Evolutionary conservation across 2,888 invertebrate species (phyloP).

Genomic region (Smittia aterrima): DNA sequence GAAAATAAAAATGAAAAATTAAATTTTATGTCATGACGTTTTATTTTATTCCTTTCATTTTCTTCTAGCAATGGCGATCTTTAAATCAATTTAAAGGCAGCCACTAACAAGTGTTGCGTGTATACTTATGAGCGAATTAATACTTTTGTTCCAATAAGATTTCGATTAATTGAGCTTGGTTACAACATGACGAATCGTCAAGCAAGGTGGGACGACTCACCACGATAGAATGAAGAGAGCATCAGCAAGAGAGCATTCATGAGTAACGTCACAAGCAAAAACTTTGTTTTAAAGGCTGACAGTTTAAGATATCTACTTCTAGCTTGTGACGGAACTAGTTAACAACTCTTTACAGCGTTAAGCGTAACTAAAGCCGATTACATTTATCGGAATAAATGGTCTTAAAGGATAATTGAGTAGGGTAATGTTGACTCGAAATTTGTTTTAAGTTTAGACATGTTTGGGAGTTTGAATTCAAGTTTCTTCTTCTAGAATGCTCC

Average conservation of each 20-base stretch:
- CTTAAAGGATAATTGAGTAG: too few relatives aligned
- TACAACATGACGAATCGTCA: background rate
- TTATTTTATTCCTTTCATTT: conserved; percentile 5
- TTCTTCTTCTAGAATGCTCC: too few relatives aligned
- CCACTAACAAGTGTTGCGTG: background rate
- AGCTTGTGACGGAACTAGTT: too few relatives aligned
- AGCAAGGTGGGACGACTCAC: background rate
- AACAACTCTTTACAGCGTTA: too few relatives aligned
- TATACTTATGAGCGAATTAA: background rate
- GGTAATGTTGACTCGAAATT: too few relatives aligned
- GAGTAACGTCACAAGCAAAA: background rate
- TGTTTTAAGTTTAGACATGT: too few relatives aligned
- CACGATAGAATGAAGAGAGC: background rate
- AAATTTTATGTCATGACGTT: background rate
- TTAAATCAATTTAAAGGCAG: background rate
- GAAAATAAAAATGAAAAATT: conserved; percentile 10
- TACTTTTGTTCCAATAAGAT: background rate
- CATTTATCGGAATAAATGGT: too few relatives aligned
- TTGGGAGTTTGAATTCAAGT: too few relatives aligned
- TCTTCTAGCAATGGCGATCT: background rate
- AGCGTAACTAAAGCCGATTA: too few relatives aligned
- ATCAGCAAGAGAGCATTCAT: background rate
- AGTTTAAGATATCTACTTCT: too few relatives aligned
- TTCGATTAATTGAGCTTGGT: background rate
- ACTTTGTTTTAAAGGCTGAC: too few relatives aligned